Evolutionary conservation across 2,113 vertebrate species (phyloP).

Genomic region (Dolichotis patagonum): DNA sequence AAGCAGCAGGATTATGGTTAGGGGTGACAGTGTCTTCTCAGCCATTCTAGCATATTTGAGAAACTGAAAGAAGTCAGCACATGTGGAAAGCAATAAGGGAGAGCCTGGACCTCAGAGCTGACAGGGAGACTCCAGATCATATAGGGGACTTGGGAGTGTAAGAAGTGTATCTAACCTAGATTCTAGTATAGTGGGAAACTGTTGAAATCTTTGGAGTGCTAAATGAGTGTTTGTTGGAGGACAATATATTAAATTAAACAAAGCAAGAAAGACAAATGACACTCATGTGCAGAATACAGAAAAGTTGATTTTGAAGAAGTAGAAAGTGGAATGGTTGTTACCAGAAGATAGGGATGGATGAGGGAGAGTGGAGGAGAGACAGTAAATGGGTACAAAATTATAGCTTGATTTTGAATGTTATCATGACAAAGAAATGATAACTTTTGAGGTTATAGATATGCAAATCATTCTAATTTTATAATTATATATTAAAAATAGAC

Average conservation of each 20-base stretch:
- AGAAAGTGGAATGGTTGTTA: too few species aligned
- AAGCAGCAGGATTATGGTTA: neutral
- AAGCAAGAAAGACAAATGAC: neutral
- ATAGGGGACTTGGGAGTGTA: neutral
- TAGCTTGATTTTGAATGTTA: neutral
- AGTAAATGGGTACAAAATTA: neutral
- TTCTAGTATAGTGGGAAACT: neutral
- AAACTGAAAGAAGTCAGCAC: neutral
- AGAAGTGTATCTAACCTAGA: neutral
- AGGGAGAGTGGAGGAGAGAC: neutral
- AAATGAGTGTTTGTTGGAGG: neutral
- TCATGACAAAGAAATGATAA: neutral
- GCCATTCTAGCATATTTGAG: neutral
- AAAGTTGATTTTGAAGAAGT: neutral
- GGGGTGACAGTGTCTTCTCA: neutral
- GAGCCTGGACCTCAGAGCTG: too few species aligned
- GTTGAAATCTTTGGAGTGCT: neutral
- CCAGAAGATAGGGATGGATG: neutral
- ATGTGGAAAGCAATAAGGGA: too few species aligned
- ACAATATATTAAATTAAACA: neutral
- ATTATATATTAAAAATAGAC: neutral
- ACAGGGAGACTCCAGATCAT: neutral
- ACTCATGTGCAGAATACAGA: neutral
- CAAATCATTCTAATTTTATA: neutral
- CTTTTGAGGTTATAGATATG: neutral